These are phyloP conservation scores for Gymnoscelis rufifasciata DNA, from an alignment of 2,888 invertebrate genomes.

Conservation along the genomic window DNA sequence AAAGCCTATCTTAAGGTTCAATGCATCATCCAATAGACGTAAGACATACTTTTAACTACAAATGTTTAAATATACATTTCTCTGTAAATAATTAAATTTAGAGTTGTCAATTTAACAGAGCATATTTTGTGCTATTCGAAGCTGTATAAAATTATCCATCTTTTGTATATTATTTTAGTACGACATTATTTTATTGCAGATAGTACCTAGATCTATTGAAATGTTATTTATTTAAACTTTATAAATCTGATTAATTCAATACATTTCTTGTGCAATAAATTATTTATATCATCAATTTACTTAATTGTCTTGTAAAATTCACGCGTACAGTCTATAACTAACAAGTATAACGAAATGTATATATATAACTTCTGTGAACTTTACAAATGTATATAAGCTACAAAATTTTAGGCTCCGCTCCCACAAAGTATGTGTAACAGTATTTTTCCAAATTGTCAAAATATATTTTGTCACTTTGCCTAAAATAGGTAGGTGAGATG, in stretches of 20 bases:
- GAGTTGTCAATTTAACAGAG: no score
- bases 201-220: no score
- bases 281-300: background rate
- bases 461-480: slow-evolving; percentile 68
- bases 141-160: no score
- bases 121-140: no score
- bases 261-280: slow-evolving; percentile 2
- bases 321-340: slow-evolving; percentile 7
- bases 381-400: background rate
- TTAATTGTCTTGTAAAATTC: background rate
- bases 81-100: slow-evolving; percentile 6
- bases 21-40: slow-evolving; percentile 1
- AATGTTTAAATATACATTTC: background rate
- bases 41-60: background rate
- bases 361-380: background rate
- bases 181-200: no score
- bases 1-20: slow-evolving; percentile 2
- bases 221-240: no score
- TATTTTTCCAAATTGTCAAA: slow-evolving; percentile 37
- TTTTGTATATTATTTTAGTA: no score
- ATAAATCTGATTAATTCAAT: background rate
- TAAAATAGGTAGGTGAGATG: slow-evolving; percentile 60
- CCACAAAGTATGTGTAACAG: slow-evolving; percentile 33
- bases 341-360: slow-evolving; percentile 14
- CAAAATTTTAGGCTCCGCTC: slow-evolving; percentile 38